Base-by-base conservation (phyloP, 2,797 vertebrate genomes). In the Etheostoma nigrum region DNA sequence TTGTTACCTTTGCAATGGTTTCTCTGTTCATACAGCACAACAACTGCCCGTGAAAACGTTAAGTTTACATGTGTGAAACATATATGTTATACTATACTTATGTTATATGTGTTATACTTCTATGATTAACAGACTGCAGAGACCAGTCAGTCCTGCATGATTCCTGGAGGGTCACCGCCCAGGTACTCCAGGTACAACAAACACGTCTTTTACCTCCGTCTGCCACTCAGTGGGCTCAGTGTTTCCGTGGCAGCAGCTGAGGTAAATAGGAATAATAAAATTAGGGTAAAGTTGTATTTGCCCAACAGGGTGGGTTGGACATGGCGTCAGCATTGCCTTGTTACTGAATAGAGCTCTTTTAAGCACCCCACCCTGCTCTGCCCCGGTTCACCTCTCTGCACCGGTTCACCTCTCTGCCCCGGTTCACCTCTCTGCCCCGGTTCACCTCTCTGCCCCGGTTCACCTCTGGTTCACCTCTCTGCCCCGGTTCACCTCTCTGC, bases 261-360 rank as follows among this genome's bases (percentile, higher is more conserved):
- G 59, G 66, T 75, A 86, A 88, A 91, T 67, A 85, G 74, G 51
- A 89, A 91, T 90, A 90, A 89, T 83, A 86, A 74, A 72, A 88
- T 86, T 63, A 88, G 63, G 64, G 69, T 76, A 45, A 62, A 83
- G 82, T 88, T 91, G 58, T 93, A 84, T 94, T 94, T 95, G 79
- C 74, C 59, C 64, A 84, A 51, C 78, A 69, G 89, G 92, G 80
- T 66, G 86, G 84, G 81, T 47, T 67, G n/a, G 13, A n/a, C 45
- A 65, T 82, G 80, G 51, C 25, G 58, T 86, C 78, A 80, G 74
- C 7, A 3, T 68, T 79, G 49, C 64, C 66, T 48, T 59, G 14
- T 63, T 49, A 65, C 74, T 90, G 84, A 92, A 89, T 74, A 27
- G 67, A 48, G 60, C 52, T 70, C 68, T 84, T 84, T 85, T 53